These are phyloP conservation scores for Jacana jacana DNA, from an alignment of 2,113 vertebrate genomes.

Conservation along the genomic window DNA sequence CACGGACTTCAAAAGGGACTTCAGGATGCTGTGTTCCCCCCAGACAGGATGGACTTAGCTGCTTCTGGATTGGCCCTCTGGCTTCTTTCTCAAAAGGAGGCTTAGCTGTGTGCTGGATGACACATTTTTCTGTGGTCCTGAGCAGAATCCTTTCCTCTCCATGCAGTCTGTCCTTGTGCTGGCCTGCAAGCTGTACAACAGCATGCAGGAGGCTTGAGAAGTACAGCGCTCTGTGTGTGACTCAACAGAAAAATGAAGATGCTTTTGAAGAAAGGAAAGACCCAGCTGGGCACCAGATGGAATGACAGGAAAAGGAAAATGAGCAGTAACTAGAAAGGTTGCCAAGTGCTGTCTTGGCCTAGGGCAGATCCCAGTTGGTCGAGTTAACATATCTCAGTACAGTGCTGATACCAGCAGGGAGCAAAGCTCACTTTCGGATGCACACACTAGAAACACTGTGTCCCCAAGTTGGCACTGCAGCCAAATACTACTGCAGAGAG, in stretches of 20 bases:
- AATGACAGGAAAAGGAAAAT: not conserved
- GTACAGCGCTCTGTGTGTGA: not conserved
- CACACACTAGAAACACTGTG: not conserved
- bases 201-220: not conserved
- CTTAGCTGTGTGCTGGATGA: not conserved
- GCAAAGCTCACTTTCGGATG: not conserved
- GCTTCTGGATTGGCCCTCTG: not conserved
- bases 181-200: not conserved
- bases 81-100: not conserved
- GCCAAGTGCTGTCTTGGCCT: not conserved
- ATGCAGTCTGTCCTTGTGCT: not conserved
- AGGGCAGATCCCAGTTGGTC: not conserved
- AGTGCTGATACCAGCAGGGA: not conserved
- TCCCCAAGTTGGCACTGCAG: not conserved
- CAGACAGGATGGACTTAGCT: not conserved
- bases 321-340: not conserved
- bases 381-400: not conserved
- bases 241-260: conserved; percentile 11
- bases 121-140: not conserved
- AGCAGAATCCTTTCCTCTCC: not conserved
- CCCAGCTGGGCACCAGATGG: conserved; percentile 10
- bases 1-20: not conserved
- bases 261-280: conserved; percentile 43
- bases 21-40: not conserved
- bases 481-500: not conserved